Base-by-base conservation (phyloP, 1,140 invertebrate genomes). In the Anthonomus grandis region DNA sequence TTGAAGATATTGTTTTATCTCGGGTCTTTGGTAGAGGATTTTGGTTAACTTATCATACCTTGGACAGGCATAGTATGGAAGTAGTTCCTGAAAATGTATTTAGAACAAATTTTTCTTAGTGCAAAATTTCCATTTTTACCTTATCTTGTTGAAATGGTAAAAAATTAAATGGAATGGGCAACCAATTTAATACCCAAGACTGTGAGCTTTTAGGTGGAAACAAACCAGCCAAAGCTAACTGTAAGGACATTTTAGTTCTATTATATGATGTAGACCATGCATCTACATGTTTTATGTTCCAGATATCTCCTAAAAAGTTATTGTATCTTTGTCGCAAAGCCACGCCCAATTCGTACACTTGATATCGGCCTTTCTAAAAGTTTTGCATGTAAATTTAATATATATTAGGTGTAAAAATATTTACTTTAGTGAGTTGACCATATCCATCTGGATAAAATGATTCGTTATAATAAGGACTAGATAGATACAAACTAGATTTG, bases 151-250 rank as follows among this genome's bases (percentile, higher is more conserved):
- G 67, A 37, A 78, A 65, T n/a, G 76, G 74, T 65, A 81, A 70
- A 44, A 84, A 85, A 60, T 82, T 80, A 21, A 88, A 76, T 13
- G 83, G 81, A 60, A 89, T 82, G 5, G 88, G 88, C 63, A 88
- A 86, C 88, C 87, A 90, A 53, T 74, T 67, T 25, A 89, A 69
- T n/a, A 57, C 39, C 57, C 57, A 59, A 3, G 18, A 5, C 25
- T 58, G 65, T 15, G 24, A 27, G n/a, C 31, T 17, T 4, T 34
- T 18, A 4, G 63, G 60, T 3, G 63, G 59, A 53, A 55, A 64
- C 19, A 64, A 37, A 37, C 60, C 59, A 0, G 56, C 60, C 36
- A 64, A 49, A 10, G 59, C 42, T 15, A 64, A 48, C 13, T 42
- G 8, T 4, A 51, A n/a, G 2, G 56, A 59, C 60, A 60, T 62